Conservation (phyloP, 92 coral and sea anemone genomes). For the Galaxea fascicularis region DNA sequence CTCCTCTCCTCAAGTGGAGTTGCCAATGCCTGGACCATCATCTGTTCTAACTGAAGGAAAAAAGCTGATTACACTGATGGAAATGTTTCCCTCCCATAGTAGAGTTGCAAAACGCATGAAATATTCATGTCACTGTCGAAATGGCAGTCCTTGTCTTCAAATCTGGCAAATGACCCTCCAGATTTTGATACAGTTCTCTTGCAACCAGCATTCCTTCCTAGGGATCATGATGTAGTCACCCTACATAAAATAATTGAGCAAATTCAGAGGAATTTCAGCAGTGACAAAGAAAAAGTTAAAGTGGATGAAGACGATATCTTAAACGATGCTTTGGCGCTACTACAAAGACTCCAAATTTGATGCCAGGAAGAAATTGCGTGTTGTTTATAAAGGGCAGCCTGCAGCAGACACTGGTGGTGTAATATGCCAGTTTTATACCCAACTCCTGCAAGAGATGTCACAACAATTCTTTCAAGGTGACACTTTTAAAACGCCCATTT, state of each 20-base stretch:
- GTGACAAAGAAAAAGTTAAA: slow-evolving; percentile 48
- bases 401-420: slow-evolving; percentile 9
- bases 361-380: not conserved
- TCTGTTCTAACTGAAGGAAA: slow-evolving; percentile 4
- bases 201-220: slow-evolving; percentile 24
- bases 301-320: slow-evolving; percentile 62
- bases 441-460: slow-evolving; percentile 3
- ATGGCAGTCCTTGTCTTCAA: slow-evolving; percentile 41
- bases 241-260: slow-evolving; percentile 24
- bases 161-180: not conserved
- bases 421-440: slow-evolving; percentile 10
- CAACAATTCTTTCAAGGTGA: not conserved
- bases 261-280: slow-evolving; percentile 28
- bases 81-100: slow-evolving; percentile 42
- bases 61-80: slow-evolving; percentile 25
- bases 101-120: slow-evolving; percentile 1
- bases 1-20: not conserved
- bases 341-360: slow-evolving; percentile 4
- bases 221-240: not conserved
- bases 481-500: slow-evolving; percentile 3
- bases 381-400: slow-evolving; percentile 6
- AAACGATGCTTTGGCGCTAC: slow-evolving; percentile 65
- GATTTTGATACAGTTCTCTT: slow-evolving; percentile 33
- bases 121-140: slow-evolving; percentile 30
- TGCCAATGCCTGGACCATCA: slow-evolving; percentile 45